Conservation (phyloP, 2,113 vertebrate genomes). For the Poeciliopsis retropinna region DNA sequence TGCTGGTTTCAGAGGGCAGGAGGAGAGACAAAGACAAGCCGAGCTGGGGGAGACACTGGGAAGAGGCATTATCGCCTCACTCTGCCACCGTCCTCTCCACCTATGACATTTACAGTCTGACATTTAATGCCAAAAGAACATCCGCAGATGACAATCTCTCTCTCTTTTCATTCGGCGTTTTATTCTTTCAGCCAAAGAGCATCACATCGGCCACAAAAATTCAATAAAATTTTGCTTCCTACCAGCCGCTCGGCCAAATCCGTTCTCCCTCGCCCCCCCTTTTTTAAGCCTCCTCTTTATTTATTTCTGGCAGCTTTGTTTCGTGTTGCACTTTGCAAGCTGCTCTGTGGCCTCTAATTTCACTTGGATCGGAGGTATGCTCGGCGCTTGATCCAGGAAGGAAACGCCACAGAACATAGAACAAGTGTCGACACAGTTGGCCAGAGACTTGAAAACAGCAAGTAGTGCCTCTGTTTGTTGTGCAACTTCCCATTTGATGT, state of each 20-base stretch:
- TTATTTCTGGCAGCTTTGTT: conserved; percentile 27
- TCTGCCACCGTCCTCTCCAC: conserved; percentile 35
- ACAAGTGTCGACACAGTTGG: conserved; percentile 16
- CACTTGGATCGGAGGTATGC: conserved; percentile 48
- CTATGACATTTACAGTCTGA: conserved; percentile 73
- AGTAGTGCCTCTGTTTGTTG: conserved; percentile 37
- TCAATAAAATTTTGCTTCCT: conserved; percentile 59
- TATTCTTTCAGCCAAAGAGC: conserved; percentile 51
- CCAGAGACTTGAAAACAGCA: conserved; percentile 36
- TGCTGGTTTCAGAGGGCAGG: conserved; percentile 21
- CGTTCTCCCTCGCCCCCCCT: not conserved
- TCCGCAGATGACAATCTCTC: conserved; percentile 38
- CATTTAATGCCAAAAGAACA: conserved; percentile 66
- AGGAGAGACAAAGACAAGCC: conserved; percentile 26
- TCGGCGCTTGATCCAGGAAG: conserved; percentile 14
- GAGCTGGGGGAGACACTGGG: conserved; percentile 11
- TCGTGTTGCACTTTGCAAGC: conserved; percentile 28
- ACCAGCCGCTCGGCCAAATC: conserved; percentile 32
- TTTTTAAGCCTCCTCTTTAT: not conserved
- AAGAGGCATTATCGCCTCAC: conserved; percentile 29
- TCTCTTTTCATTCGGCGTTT: conserved; percentile 38
- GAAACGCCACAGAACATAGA: conserved; percentile 9
- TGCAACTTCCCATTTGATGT: conserved; percentile 42
- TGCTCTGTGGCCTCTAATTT: conserved; percentile 59
- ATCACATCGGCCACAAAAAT: conserved; percentile 50